Evolutionary conservation across 2,888 invertebrate genomes (phyloP).

Genomic region (Oscheius sp.): DNA sequence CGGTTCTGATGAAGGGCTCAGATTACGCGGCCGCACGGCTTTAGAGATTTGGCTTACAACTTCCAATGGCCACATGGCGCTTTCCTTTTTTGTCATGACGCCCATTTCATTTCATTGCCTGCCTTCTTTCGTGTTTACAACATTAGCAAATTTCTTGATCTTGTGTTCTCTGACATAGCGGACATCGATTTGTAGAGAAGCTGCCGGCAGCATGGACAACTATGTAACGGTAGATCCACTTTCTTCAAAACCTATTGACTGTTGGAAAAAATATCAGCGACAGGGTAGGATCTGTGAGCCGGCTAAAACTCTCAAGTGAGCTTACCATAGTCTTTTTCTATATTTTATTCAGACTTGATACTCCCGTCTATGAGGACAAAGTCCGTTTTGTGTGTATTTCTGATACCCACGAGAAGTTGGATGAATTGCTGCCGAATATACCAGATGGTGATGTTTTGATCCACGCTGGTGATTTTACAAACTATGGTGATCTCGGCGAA

Average conservation of each 20-base stretch:
- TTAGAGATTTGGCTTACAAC: slow-evolving; percentile 28
- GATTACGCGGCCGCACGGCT: slow-evolving; percentile 33
- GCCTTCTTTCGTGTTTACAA: not conserved
- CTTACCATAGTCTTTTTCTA: not conserved
- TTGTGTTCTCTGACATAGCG: not conserved
- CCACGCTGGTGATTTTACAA: slow-evolving; percentile 72
- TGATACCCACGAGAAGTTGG: slow-evolving; percentile 71
- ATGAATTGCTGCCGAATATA: slow-evolving; percentile 49
- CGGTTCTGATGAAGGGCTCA: slow-evolving; percentile 23
- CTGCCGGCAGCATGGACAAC: slow-evolving; percentile 53
- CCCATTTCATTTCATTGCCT: not conserved
- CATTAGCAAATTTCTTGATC: not conserved
- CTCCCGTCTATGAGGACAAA: slow-evolving; percentile 62
- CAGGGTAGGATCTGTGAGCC: slow-evolving; percentile 70
- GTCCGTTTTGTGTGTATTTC: slow-evolving; percentile 69
- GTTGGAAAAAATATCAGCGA: slow-evolving; percentile 71
- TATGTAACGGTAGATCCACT: slow-evolving; percentile 69
- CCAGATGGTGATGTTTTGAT: slow-evolving; percentile 71
- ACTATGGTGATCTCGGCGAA: slow-evolving; percentile 70
- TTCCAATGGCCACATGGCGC: not conserved
- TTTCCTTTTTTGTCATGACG: slow-evolving; percentile 6
- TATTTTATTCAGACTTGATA: slow-evolving; percentile 61
- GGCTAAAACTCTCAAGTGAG: slow-evolving; percentile 64
- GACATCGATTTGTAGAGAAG: too few species aligned
- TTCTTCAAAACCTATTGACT: slow-evolving; percentile 67